phyloP scores from a whole-genome alignment of 2,888 invertebrate genomes.

The Mongoloraphidia duomilia region DNA sequence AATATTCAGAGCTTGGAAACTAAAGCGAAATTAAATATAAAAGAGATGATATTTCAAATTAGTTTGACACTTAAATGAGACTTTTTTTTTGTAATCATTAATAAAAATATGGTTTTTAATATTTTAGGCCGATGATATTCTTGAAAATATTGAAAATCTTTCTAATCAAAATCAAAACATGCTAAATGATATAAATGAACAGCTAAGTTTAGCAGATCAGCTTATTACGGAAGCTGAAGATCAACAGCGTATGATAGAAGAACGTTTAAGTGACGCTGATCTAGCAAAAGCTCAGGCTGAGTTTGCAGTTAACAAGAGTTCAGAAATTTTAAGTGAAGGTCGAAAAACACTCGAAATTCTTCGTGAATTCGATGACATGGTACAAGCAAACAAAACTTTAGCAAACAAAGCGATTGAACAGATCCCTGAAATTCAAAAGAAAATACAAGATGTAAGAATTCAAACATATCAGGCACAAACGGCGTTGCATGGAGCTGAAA shows the following conservation, averaged over 20 bases:
- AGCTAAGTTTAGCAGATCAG: constrained; percentile 47
- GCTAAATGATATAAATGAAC: constrained; percentile 46
- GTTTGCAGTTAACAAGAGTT: constrained; percentile 72
- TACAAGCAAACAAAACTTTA: constrained; percentile 66
- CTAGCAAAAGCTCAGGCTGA: constrained; percentile 60
- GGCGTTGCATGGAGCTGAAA: constrained; percentile 60
- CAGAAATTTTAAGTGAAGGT: constrained; percentile 65
- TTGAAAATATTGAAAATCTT: constrained; percentile 36
- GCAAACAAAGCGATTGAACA: constrained; percentile 64
- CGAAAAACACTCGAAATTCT: constrained; percentile 64
- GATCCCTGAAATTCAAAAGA: constrained; percentile 57
- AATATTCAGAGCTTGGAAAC: constrained; percentile 53
- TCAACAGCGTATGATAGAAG: constrained; percentile 67
- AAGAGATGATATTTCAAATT: constrained; percentile 36
- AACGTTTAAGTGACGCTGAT: constrained; percentile 65
- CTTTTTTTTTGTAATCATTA: background rate
- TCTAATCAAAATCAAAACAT: constrained; percentile 40
- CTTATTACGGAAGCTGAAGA: constrained; percentile 46
- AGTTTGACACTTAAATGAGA: background rate
- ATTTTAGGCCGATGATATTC: constrained; percentile 40
- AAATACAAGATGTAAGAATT: constrained; percentile 54
- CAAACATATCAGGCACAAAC: constrained; percentile 56
- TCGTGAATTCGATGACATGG: constrained; percentile 77
- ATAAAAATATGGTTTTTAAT: constrained; percentile 2
- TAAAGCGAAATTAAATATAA: constrained; percentile 52